Percentiles rank a stretch among this genome's conserved stretches.
Conservation (phyloP, 2,113 vertebrate genomes). For the human (Homo sapiens) region DNA sequence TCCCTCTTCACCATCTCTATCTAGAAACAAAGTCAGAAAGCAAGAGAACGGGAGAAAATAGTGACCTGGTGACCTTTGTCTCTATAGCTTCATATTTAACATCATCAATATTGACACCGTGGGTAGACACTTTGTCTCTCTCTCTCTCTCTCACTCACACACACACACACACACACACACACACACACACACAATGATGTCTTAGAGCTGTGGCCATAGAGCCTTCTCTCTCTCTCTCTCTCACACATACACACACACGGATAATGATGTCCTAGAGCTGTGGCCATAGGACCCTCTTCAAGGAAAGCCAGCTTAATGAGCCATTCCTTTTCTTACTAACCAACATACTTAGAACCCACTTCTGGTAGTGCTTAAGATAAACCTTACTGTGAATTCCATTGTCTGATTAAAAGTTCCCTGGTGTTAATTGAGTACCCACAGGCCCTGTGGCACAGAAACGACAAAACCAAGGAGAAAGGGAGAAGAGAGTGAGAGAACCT, state of each 20-base stretch:
- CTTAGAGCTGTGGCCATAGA: no score
- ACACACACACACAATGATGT: no score
- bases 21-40: neutral
- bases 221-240: neutral
- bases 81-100: neutral
- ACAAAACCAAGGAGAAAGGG: neutral
- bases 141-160: neutral
- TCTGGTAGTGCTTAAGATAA: neutral
- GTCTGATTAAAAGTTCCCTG: fast-evolving
- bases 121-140: neutral
- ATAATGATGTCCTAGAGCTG: neutral
- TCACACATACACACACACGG: fast-evolving
- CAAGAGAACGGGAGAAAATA: neutral
- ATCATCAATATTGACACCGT: fast-evolving
- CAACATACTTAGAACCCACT: neutral
- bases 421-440: neutral
- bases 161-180: no score
- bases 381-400: neutral
- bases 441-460: neutral
- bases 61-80: neutral
- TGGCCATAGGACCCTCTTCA: neutral
- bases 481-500: no score
- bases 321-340: neutral
- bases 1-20: neutral
- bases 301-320: neutral